Conservation (phyloP, 2,888 invertebrate species). For the Andrena bucephala region DNA sequence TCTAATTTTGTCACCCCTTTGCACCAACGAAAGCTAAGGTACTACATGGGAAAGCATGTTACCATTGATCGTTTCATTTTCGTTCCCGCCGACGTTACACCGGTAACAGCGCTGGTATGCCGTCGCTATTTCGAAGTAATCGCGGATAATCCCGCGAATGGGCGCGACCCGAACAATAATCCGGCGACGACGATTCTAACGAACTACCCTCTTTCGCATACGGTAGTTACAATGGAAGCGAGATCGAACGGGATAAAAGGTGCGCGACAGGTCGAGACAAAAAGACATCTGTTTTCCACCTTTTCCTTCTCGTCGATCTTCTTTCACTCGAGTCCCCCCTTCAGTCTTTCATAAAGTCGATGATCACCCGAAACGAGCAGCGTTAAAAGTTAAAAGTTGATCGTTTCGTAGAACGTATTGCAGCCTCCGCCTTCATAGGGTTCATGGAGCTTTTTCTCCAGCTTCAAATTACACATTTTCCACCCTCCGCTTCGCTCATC, state of each 20-base stretch:
- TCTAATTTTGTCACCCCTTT: constrained; percentile 1
- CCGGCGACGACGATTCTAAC: constrained; percentile 35
- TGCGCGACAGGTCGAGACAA: not conserved
- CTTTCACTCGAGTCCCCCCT: not conserved
- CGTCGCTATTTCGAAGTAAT: constrained; percentile 53
- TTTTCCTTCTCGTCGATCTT: not conserved
- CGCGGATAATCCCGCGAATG: constrained; percentile 62
- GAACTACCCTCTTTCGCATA: not conserved
- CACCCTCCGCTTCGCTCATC: no score
- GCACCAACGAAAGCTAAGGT: not conserved
- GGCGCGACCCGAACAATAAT: constrained; percentile 50
- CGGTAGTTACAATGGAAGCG: constrained; percentile 17
- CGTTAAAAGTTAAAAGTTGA: not conserved
- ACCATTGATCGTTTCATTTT: constrained; percentile 39
- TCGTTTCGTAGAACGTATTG: not conserved
- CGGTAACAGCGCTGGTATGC: constrained; percentile 14
- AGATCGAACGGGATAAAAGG: constrained; percentile 11
- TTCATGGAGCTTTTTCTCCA: no score
- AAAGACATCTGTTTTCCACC: not conserved
- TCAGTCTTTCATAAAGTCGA: not conserved
- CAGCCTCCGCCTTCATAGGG: not conserved
- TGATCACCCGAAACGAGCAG: not conserved
- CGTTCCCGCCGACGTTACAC: constrained; percentile 39
- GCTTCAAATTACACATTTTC: no score
- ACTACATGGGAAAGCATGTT: not conserved